Conservation (phyloP, 2,113 vertebrate species). For the Cichladusa arquata region DNA sequence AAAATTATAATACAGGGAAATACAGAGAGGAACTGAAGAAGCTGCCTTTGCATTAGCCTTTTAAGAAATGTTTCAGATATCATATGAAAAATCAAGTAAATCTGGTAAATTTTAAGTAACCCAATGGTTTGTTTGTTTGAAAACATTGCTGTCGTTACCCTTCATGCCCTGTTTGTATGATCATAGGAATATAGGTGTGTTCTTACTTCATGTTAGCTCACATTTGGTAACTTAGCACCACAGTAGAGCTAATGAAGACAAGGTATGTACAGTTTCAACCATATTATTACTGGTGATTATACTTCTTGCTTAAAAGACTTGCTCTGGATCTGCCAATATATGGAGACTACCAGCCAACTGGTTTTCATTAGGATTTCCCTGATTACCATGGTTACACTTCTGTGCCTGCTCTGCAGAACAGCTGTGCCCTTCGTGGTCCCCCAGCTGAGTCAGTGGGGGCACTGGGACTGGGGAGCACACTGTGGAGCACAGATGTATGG, state of each 20-base stretch:
- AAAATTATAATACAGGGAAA: not conserved
- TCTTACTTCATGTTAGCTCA: not conserved
- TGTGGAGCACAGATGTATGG: rapidly evolving
- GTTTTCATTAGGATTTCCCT: not conserved
- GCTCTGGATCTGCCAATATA: not conserved
- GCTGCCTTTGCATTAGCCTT: slow-evolving; percentile 76
- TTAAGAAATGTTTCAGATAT: not conserved
- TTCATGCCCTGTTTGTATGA: not conserved
- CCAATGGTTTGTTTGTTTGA: not conserved
- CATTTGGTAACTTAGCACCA: not conserved
- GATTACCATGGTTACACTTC: not conserved
- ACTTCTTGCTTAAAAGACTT: not conserved
- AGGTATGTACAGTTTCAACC: not conserved
- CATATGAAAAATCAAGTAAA: not conserved
- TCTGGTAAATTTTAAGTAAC: not conserved
- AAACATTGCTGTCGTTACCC: not conserved
- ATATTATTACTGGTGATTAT: not conserved
- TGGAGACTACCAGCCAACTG: not conserved
- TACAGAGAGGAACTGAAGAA: not conserved
- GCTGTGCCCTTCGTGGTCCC: not conserved
- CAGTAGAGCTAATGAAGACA: not conserved
- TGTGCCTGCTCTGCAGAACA: not conserved
- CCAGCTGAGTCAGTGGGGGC: not conserved
- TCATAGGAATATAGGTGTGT: not conserved
- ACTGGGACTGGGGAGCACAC: not conserved